Evolutionary conservation across 2,888 invertebrate species (phyloP).

Genomic region (Orthosia gracilis): DNA sequence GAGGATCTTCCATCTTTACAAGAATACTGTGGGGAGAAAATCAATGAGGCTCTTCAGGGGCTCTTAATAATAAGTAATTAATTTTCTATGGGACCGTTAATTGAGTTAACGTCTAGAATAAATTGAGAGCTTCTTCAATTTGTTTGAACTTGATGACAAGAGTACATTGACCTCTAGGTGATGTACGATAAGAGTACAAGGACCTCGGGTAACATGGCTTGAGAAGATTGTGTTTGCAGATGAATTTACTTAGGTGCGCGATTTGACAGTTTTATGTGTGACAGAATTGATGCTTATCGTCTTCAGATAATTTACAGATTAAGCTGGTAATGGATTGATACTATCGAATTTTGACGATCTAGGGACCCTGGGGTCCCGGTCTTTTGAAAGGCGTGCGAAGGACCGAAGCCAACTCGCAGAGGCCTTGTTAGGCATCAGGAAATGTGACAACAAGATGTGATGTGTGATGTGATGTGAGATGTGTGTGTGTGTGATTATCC

Average conservation of each 20-base stretch:
- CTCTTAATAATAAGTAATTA: conserved; percentile 40
- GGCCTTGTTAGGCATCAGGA: too few species aligned
- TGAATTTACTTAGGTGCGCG: background rate
- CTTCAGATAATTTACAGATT: background rate
- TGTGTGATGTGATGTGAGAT: too few species aligned
- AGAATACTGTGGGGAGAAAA: conserved; percentile 1
- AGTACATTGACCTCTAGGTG: conserved; percentile 20
- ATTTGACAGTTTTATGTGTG: background rate
- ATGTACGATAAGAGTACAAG: conserved; percentile 30
- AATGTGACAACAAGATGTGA: too few species aligned
- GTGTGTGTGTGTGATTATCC: too few species aligned
- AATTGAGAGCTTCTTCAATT: conserved; percentile 32
- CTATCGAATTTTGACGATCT: too few species aligned
- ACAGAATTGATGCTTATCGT: background rate
- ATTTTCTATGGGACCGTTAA: conserved; percentile 47
- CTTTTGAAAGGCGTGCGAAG: too few species aligned
- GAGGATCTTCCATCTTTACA: conserved; percentile 6
- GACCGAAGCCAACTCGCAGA: too few species aligned
- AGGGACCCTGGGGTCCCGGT: too few species aligned
- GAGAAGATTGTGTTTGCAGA: background rate
- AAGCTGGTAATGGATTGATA: background rate
- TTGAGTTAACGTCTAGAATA: conserved; percentile 56
- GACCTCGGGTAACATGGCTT: background rate
- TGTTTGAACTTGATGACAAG: conserved; percentile 33
- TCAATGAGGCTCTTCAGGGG: conserved; percentile 25